Evolutionary conservation across 2,797 vertebrate species (phyloP).

Genomic region (Halcyon badia): DNA sequence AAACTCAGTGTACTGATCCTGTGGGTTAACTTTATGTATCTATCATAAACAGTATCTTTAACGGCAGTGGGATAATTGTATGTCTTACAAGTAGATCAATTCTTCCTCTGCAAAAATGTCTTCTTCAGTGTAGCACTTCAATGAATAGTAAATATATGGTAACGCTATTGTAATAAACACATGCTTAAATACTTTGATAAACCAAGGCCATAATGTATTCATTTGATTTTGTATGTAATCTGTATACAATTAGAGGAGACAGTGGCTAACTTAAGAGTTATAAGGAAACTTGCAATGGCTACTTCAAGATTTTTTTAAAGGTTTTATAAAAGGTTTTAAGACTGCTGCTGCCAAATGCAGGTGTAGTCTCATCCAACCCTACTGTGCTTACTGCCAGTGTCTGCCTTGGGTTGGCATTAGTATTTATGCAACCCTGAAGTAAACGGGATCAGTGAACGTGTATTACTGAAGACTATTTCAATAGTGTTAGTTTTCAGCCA

Average conservation of each 20-base stretch:
- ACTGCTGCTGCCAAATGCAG: not conserved
- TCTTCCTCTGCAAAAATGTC: not conserved
- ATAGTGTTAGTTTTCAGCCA: not conserved
- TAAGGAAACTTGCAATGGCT: not conserved
- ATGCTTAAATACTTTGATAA: not conserved
- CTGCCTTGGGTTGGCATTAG: not conserved
- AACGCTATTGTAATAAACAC: not conserved
- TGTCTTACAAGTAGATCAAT: not conserved
- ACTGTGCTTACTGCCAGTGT: not conserved
- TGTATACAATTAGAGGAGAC: not conserved
- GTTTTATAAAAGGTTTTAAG: not conserved
- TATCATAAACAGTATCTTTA: not conserved
- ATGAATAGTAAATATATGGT: not conserved
- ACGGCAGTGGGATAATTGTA: not conserved
- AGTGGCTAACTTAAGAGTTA: not conserved
- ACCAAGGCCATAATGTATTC: not conserved
- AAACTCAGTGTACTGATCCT: not conserved
- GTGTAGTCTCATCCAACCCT: not conserved
- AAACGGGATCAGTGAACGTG: not conserved
- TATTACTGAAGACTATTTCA: not conserved
- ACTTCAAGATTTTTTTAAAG: not conserved
- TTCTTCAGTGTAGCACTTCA: not conserved
- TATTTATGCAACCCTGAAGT: accelerated
- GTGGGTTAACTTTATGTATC: not conserved
- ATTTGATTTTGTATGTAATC: not conserved